Conservation (phyloP, 1,140 invertebrate genomes). For the Centruroides vittatus region DNA sequence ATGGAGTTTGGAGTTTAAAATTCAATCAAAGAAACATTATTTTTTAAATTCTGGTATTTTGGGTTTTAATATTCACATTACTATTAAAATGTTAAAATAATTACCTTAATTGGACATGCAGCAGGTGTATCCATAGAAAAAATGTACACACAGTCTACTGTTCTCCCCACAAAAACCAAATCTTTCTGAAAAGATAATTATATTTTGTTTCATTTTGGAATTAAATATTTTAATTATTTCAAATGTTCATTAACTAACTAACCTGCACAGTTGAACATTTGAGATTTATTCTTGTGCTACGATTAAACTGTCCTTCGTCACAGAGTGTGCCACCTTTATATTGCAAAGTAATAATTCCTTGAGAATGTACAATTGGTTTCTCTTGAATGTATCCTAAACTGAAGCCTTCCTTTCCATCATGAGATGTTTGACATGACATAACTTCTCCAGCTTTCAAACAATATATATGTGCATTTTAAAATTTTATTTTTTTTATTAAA, state of each 20-base stretch:
- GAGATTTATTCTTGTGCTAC: conserved; percentile 7
- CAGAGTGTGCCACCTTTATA: conserved; percentile 9
- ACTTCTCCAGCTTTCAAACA: too few species aligned
- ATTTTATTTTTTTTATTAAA: too few species aligned
- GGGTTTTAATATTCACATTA: too few species aligned
- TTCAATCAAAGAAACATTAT: too few species aligned
- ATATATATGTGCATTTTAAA: too few species aligned
- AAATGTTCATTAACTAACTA: not conserved
- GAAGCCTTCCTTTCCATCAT: too few species aligned
- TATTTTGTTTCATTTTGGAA: not conserved
- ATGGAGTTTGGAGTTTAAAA: too few species aligned
- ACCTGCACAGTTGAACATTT: conserved; percentile 1
- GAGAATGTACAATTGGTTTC: not conserved
- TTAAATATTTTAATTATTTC: not conserved
- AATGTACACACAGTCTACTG: conserved; percentile 25
- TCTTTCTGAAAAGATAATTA: not conserved
- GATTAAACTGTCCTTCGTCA: not conserved
- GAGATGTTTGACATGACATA: too few species aligned
- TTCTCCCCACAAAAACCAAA: conserved; percentile 13
- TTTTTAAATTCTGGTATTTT: too few species aligned
- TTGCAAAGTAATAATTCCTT: conserved; percentile 1
- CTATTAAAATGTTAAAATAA: not conserved
- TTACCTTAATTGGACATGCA: conserved; percentile 23
- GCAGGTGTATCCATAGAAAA: conserved; percentile 28
- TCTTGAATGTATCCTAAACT: too few species aligned